phyloP scores from a whole-genome alignment of 2,888 invertebrate species.

The Chesias legatella region DNA sequence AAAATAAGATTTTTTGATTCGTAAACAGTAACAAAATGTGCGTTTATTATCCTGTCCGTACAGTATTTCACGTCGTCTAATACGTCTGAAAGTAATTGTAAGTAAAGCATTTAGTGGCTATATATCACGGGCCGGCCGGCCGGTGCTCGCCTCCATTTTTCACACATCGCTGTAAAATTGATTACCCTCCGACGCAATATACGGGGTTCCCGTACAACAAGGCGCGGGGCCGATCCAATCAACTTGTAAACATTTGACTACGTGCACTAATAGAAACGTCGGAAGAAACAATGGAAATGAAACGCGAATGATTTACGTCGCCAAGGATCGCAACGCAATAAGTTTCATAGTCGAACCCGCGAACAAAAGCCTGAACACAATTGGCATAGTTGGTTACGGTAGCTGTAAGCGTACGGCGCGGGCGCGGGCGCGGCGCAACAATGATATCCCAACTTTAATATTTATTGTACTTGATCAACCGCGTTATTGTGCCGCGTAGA shows the following conservation, averaged over 20 bases:
- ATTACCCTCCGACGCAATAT: slow-evolving; percentile 40
- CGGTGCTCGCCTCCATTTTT: slow-evolving; percentile 51
- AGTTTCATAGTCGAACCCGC: slow-evolving; percentile 63
- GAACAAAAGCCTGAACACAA: slow-evolving; percentile 70
- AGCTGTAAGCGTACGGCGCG: slow-evolving; percentile 59
- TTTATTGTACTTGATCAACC: slow-evolving; percentile 76
- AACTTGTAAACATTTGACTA: slow-evolving; percentile 23
- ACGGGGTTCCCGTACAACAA: slow-evolving; percentile 15
- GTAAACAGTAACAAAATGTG: not conserved
- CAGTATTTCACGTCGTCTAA: slow-evolving; percentile 38
- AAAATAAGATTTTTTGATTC: slow-evolving; percentile 3
- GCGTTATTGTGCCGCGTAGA: slow-evolving; percentile 45
- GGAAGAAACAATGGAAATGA: slow-evolving; percentile 32
- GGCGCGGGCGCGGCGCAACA: slow-evolving; percentile 69
- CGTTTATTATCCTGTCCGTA: slow-evolving; percentile 5
- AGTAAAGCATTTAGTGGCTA: slow-evolving; percentile 51
- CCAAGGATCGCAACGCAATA: slow-evolving; percentile 46
- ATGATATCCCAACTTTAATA: slow-evolving; percentile 77
- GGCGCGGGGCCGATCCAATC: slow-evolving; percentile 19
- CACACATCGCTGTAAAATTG: slow-evolving; percentile 58
- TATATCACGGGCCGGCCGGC: slow-evolving; percentile 44
- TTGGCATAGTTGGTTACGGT: slow-evolving; percentile 69
- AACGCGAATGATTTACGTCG: slow-evolving; percentile 37
- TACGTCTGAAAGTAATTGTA: slow-evolving; percentile 53
- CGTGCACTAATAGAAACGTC: slow-evolving; percentile 31